phyloP scores from a whole-genome alignment of 2,888 invertebrate genomes.

The Ophion obscuratus region DNA sequence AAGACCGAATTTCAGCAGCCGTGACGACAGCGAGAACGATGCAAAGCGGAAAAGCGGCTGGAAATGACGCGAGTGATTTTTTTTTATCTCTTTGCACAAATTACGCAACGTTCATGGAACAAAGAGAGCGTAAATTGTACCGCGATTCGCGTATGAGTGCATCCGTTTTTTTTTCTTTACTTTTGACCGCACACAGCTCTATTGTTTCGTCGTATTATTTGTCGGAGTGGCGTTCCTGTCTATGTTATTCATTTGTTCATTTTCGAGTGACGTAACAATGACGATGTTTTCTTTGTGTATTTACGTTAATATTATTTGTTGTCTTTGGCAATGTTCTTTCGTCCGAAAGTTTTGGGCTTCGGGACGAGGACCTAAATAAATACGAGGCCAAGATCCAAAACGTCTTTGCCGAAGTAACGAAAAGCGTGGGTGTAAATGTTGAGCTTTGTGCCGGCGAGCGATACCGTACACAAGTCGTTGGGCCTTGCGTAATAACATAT shows the following conservation, averaged over 20 bases:
- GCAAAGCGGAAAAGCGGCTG: neutral
- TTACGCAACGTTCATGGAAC: constrained; percentile 33
- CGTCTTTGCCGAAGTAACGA: constrained; percentile 74
- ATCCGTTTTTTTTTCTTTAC: constrained; percentile 12
- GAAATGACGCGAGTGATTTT: constrained; percentile 8
- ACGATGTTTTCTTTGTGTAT: neutral
- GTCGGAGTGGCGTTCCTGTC: neutral
- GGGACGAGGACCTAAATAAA: constrained; percentile 64
- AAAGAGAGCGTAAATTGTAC: constrained; percentile 11
- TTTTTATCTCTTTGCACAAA: constrained; percentile 10
- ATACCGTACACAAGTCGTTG: constrained; percentile 84
- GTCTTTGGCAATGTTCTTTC: neutral
- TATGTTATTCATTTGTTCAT: neutral
- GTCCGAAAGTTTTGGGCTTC: neutral
- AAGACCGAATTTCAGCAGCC: constrained; percentile 1
- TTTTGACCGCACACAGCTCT: neutral
- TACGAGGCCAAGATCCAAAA: constrained; percentile 75
- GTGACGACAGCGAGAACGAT: constrained; percentile 1
- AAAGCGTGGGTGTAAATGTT: constrained; percentile 80
- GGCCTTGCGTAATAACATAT: constrained; percentile 86
- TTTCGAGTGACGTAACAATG: neutral
- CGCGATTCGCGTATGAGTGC: neutral
- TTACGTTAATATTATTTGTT: neutral
- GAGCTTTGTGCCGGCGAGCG: constrained; percentile 83
- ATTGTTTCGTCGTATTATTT: constrained; percentile 19